Base-by-base conservation (phyloP, 2,888 invertebrate genomes). In the Megastigmus dorsalis region DNA sequence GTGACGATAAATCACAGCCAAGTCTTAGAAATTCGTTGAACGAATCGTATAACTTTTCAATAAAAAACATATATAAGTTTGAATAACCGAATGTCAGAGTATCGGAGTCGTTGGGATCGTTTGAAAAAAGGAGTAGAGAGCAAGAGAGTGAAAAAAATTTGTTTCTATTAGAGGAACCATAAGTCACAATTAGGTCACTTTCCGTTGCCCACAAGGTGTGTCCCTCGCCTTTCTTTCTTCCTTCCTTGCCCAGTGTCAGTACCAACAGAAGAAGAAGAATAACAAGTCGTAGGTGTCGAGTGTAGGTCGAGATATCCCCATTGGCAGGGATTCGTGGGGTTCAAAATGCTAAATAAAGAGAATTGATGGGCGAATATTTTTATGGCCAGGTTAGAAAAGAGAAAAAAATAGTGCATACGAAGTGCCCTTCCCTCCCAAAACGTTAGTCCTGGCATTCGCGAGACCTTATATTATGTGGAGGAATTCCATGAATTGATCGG, bases 101-200 rank as follows among this genome's bases (percentile, higher is more conserved):
- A 72, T 71, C 13, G 52, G 65, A 15, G 18, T 15, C 18, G 38
- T 38, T 26, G 26, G 65, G 36, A 6, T n/a, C n/a, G n/a, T 38
- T 67, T 45, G 15, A 9, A 65, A 71, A 60, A 63, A 74, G 18
- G n/a, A n/a, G 30, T 2, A 63, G 26, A 52, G 28, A 54, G 18
- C n/a, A 28, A 6, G 3, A 6, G 33, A 54, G 43, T 1, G 43
- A 52, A 67, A 43, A 73, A 70, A 62, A 55, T 67, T 78, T 63
- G 82, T 80, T 82, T 82, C 84, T 85, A 84, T 84, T 84, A 84
- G 82, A 85, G 81, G 79, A 79, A 81, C 84, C 84, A 87, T 86
- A 87, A 87, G 86, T 87, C 86, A 87, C 86, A 87, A 87, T 87
- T 86, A 86, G 86, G 84, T 86, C 84, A 85, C 80, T 81, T 80